Conservation (phyloP, 2,113 vertebrate genomes). For the Spheniscus mendiculus region DNA sequence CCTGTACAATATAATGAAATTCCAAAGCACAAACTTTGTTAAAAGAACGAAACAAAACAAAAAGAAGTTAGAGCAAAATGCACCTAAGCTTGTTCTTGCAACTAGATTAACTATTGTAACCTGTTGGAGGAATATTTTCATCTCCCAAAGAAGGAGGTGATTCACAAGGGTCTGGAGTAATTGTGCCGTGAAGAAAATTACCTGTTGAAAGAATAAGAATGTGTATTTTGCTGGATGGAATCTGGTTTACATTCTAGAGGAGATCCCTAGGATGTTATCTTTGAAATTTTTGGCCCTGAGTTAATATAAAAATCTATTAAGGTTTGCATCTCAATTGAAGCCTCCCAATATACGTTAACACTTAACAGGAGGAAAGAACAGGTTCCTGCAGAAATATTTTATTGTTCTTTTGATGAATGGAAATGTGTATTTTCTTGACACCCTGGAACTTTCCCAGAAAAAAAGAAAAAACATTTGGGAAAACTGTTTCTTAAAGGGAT, state of each 20-base stretch:
- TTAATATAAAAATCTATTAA: not conserved
- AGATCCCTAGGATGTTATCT: not conserved
- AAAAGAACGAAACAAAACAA: not conserved
- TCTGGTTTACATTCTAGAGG: not conserved
- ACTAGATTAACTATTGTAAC: not conserved
- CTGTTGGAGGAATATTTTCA: not conserved
- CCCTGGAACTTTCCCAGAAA: not conserved
- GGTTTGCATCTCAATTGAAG: not conserved
- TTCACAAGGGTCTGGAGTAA: not conserved
- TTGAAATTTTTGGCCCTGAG: not conserved
- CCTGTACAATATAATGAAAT: not conserved
- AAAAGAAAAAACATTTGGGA: not conserved
- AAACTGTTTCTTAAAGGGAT: not conserved
- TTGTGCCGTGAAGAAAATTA: not conserved
- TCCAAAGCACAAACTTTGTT: not conserved
- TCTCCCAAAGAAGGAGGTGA: not conserved
- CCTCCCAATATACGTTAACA: not conserved
- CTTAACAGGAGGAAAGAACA: not conserved
- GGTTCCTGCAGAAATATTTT: not conserved
- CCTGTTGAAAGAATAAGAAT: not conserved
- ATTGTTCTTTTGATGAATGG: constrained; percentile 25
- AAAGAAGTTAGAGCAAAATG: not conserved
- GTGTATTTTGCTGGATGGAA: not conserved
- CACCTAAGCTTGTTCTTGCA: not conserved
- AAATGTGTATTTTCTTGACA: constrained; percentile 23